Evolutionary conservation across 2,888 invertebrate genomes (phyloP).

Genomic region (Dolomedes plantarius): DNA sequence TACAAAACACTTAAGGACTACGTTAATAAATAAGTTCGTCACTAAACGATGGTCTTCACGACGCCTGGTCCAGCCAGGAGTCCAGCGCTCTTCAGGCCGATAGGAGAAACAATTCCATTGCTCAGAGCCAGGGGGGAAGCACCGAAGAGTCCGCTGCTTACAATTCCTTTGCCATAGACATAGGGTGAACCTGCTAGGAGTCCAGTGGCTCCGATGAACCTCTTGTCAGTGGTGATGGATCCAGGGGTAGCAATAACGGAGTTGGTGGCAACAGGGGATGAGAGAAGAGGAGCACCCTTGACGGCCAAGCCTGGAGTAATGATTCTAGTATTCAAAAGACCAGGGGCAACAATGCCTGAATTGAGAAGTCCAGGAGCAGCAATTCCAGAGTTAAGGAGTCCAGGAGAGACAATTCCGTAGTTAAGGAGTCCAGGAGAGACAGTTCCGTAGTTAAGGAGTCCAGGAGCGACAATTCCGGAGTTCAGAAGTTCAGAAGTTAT

Average conservation of each 20-base stretch:
- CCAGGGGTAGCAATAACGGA: constrained; percentile 24
- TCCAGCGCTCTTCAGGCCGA: constrained; percentile 14
- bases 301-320: no score
- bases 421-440: constrained; percentile 18
- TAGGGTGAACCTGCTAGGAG: background rate
- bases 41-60: constrained; percentile 17
- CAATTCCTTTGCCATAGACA: background rate
- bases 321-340: no score
- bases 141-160: constrained; percentile 23
- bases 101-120: constrained; percentile 28
- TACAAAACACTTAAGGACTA: no score
- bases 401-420: background rate
- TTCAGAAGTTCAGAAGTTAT: background rate
- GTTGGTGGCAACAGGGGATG: background rate
- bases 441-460: constrained; percentile 7
- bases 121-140: background rate
- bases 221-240: constrained; percentile 26
- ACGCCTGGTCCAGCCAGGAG: constrained; percentile 30
- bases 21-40: no score
- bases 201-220: constrained; percentile 20
- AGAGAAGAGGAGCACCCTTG: background rate
- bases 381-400: background rate
- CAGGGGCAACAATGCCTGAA: no score
- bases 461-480: background rate
- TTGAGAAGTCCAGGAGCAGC: background rate